Percentiles rank a stretch among this genome's conserved stretches.
These are phyloP conservation scores for Ibidorhyncha struthersii DNA, from an alignment of 2,113 vertebrate genomes.

Conservation along the genomic window DNA sequence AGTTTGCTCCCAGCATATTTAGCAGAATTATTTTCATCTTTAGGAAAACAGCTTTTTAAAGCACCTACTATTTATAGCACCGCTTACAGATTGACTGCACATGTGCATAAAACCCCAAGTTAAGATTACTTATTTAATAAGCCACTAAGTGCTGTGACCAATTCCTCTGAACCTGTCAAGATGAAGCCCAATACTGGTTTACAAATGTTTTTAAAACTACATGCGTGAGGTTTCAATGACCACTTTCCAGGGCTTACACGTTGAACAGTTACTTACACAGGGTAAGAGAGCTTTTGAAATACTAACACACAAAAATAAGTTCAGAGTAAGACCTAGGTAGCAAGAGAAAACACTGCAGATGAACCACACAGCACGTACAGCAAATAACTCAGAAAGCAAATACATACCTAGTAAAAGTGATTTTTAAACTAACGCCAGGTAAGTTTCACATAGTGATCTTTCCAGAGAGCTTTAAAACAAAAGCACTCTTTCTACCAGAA, in stretches of 20 bases:
- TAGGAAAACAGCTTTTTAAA: not conserved
- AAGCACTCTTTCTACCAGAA: not conserved
- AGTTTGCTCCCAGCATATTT: not conserved
- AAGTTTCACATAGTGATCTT: not conserved
- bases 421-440: not conserved
- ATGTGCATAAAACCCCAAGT: not conserved
- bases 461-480: constrained; percentile 17
- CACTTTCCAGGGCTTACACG: not conserved
- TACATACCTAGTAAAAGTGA: not conserved
- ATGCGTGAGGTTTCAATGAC: not conserved
- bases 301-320: not conserved
- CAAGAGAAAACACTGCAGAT: not conserved
- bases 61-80: not conserved
- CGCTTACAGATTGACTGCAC: not conserved
- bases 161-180: not conserved
- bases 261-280: not conserved
- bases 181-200: not conserved
- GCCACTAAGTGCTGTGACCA: not conserved
- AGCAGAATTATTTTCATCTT: constrained; percentile 16
- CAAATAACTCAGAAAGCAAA: not conserved
- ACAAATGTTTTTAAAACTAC: not conserved
- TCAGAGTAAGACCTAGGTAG: not conserved
- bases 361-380: not conserved
- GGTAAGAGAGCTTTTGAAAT: not conserved
- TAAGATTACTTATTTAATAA: not conserved